A percentile compares a stretch with the other conserved stretches of the same genome.
Evolutionary conservation across 2,797 vertebrate species (phyloP).

Genomic region (Paguma larvata): DNA sequence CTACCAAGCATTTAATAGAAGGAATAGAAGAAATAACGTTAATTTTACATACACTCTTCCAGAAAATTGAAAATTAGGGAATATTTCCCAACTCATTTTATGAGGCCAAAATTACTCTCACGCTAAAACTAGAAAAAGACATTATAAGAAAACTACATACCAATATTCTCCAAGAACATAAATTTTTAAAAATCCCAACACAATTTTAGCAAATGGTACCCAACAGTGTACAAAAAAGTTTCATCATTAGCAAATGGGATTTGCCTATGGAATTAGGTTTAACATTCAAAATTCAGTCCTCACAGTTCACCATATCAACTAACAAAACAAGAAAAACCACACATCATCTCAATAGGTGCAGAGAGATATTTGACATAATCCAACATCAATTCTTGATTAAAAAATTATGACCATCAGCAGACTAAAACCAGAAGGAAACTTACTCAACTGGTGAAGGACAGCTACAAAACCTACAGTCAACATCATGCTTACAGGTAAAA

Average conservation of each 20-base stretch:
- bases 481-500: neutral
- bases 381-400: neutral
- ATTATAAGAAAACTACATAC: neutral
- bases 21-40: neutral
- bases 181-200: neutral
- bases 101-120: neutral
- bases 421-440: neutral
- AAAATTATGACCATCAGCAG: neutral
- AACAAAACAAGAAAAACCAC: slow-evolving; percentile 28
- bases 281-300: neutral
- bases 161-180: neutral
- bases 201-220: neutral
- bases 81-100: neutral
- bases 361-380: neutral
- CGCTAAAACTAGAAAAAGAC: neutral
- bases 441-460: neutral
- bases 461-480: neutral
- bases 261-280: neutral
- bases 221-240: neutral
- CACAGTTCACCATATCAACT: neutral
- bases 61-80: neutral
- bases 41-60: neutral
- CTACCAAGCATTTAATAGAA: neutral
- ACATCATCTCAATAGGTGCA: neutral
- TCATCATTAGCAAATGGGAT: neutral